phyloP scores from a whole-genome alignment of 37 sponge, comb jelly and placozoan genomes.

The Ianthella basta region DNA sequence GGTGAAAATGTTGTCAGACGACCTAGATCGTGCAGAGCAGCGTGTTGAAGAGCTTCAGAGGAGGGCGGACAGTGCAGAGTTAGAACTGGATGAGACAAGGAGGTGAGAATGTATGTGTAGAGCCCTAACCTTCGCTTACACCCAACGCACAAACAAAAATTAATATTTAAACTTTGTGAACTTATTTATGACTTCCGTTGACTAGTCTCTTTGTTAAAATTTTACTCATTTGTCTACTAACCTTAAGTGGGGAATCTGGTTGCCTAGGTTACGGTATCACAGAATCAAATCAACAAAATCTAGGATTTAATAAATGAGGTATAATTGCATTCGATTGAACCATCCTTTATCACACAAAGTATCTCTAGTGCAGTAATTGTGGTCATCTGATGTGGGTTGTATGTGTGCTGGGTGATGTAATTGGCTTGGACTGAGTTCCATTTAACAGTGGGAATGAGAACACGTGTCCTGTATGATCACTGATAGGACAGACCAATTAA shows the following conservation, averaged over 20 bases:
- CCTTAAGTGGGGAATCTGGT: too few species aligned
- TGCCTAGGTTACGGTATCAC: not conserved
- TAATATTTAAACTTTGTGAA: too few species aligned
- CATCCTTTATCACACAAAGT: too few species aligned
- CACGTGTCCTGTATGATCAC: not conserved
- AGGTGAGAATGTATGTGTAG: conserved; percentile 37
- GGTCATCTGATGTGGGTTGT: too few species aligned
- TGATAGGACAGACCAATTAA: too few species aligned
- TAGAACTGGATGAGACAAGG: conserved; percentile 30
- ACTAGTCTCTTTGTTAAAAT: too few species aligned
- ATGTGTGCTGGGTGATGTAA: not conserved
- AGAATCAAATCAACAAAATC: not conserved
- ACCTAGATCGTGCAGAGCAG: conserved; percentile 66
- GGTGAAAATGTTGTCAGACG: conserved; percentile 63
- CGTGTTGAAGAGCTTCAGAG: not conserved
- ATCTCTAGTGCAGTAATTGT: too few species aligned
- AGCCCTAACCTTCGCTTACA: too few species aligned
- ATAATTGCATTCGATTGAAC: not conserved
- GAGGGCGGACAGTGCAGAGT: conserved; percentile 23
- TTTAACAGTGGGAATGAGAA: not conserved
- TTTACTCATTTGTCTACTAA: too few species aligned
- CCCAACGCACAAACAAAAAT: too few species aligned
- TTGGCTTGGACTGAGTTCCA: not conserved
- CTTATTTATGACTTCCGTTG: too few species aligned
- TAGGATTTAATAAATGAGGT: not conserved